Percentiles rank a stretch among this genome's conserved stretches.
Conservation (phyloP, 2,113 vertebrate species). For the Cryptomyrus ogoouensis region DNA sequence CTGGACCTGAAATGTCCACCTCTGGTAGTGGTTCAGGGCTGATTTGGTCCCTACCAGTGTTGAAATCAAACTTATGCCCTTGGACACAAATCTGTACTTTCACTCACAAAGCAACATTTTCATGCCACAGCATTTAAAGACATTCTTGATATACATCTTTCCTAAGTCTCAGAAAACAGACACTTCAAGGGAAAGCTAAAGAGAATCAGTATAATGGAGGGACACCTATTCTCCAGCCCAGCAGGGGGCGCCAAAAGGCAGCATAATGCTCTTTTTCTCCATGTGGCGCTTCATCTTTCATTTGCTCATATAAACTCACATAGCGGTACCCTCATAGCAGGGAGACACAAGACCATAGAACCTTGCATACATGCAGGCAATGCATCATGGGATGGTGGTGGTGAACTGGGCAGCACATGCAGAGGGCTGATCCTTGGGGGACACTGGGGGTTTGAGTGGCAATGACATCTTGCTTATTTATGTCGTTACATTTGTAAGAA, state of each 20-base stretch:
- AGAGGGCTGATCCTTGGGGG: constrained; percentile 21
- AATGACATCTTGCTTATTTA: not conserved
- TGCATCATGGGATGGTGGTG: constrained; percentile 38
- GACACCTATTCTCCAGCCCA: not conserved
- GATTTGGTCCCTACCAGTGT: not conserved
- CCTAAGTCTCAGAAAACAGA: not conserved
- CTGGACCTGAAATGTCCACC: too few relatives aligned
- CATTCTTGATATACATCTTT: not conserved
- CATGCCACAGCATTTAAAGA: not conserved
- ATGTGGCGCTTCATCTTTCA: not conserved
- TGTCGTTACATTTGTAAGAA: not conserved
- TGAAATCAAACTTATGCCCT: not conserved
- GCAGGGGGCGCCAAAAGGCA: not conserved
- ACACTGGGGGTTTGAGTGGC: constrained; percentile 11
- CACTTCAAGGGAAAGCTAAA: not conserved
- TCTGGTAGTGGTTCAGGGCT: not conserved
- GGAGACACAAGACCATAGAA: constrained; percentile 34
- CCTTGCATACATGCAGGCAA: constrained; percentile 49
- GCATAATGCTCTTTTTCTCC: not conserved
- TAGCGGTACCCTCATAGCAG: constrained; percentile 18
- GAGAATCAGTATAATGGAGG: not conserved
- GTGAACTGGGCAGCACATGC: constrained; percentile 20
- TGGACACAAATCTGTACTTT: not conserved
- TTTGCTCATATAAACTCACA: not conserved
- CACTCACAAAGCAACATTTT: not conserved